Evolutionary conservation across 2,113 vertebrate species (phyloP).

Genomic region (Coptodon rendalli): DNA sequence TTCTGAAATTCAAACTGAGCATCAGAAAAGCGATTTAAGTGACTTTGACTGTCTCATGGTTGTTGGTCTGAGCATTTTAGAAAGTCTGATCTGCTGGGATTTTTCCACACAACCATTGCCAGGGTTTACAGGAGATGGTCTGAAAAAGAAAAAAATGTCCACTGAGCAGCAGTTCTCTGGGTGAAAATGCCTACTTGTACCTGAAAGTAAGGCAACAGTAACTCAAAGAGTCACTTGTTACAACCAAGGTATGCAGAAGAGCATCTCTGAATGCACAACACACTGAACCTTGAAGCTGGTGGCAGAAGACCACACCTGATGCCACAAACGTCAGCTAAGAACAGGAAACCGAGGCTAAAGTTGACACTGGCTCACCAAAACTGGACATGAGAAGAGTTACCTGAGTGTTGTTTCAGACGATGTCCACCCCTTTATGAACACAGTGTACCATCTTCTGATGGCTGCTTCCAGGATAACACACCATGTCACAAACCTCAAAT

Average conservation of each 20-base stretch:
- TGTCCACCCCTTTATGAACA: neutral
- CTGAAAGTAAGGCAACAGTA: neutral
- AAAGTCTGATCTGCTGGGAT: neutral
- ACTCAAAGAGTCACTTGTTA: neutral
- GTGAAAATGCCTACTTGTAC: neutral
- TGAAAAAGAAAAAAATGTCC: neutral
- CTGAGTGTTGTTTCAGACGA: neutral
- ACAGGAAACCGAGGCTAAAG: neutral
- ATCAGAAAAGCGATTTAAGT: neutral
- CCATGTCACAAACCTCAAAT: neutral
- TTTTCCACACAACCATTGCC: neutral
- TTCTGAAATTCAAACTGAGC: neutral
- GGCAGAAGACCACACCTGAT: neutral
- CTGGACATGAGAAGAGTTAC: neutral
- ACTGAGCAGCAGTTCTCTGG: neutral
- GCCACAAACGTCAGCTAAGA: neutral
- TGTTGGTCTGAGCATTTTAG: neutral
- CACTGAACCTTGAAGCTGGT: neutral
- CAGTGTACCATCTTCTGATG: neutral
- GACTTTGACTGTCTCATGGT: neutral
- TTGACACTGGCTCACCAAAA: neutral
- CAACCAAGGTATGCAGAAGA: neutral
- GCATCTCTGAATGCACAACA: neutral
- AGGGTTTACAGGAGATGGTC: neutral
- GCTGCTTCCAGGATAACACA: neutral